phyloP scores from a whole-genome alignment of 92 coral and sea anemone species.

The Heliopora coerulea region DNA sequence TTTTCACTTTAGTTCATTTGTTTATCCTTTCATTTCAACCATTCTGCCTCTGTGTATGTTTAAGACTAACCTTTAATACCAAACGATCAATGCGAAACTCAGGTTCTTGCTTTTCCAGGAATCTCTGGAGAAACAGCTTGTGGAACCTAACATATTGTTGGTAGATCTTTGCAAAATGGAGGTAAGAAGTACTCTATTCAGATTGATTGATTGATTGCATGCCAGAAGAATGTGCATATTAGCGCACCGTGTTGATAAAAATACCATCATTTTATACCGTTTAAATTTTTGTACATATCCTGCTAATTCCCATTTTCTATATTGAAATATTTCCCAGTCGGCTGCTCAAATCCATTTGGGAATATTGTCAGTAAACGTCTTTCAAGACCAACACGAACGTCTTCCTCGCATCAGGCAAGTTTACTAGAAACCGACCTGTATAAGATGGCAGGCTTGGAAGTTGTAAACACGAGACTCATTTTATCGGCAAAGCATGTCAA shows the following conservation, averaged over 20 bases:
- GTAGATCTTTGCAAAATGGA: constrained; percentile 85
- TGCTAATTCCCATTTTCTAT: neutral
- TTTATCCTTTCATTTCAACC: neutral
- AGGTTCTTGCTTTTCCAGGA: constrained; percentile 53
- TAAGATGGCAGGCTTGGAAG: no score
- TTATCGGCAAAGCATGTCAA: no score
- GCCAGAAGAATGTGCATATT: no score
- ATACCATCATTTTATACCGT: no score
- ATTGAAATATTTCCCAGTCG: constrained; percentile 42
- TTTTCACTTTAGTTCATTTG: neutral
- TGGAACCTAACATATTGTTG: constrained; percentile 74
- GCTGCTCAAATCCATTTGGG: constrained; percentile 82
- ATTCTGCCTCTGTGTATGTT: no score
- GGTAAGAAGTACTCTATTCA: no score
- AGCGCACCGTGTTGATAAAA: no score
- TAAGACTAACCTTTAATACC: no score
- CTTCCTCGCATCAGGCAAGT: constrained; percentile 78
- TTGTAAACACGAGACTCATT: no score
- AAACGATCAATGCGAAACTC: no score
- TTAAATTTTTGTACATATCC: neutral
- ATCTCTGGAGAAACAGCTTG: constrained; percentile 74
- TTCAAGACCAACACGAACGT: constrained; percentile 68
- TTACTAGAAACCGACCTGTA: no score
- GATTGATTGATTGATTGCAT: no score
- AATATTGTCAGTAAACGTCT: constrained; percentile 64